phyloP scores from a whole-genome alignment of 2,113 vertebrate species.

The Oreotragus oreotragus region DNA sequence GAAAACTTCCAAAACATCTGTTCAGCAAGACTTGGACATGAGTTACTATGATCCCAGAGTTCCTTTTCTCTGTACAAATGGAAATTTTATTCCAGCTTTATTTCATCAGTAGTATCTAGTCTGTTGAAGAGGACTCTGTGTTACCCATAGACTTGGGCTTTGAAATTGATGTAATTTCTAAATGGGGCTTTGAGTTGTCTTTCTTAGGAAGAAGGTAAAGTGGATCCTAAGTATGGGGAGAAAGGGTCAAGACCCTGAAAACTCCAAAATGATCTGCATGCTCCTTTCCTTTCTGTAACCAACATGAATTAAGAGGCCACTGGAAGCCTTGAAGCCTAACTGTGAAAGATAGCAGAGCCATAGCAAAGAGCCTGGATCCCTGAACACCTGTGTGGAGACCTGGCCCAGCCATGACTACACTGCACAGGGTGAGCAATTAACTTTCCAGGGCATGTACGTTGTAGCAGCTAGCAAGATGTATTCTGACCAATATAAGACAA shows the following conservation, averaged over 20 bases:
- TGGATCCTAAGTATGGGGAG: rapidly evolving
- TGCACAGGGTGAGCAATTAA: not conserved
- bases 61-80: not conserved
- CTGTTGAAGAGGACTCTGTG: not conserved
- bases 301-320: not conserved
- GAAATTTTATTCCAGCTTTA: not conserved
- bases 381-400: not conserved
- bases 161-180: no score
- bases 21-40: not conserved
- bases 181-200: no score
- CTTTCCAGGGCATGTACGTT: not conserved
- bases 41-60: not conserved
- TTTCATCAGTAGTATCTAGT: not conserved
- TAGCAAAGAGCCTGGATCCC: not conserved
- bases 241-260: not conserved
- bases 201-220: not conserved
- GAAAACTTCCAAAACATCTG: not conserved
- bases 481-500: not conserved
- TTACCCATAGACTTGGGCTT: rapidly evolving
- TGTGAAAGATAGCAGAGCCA: not conserved
- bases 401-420: not conserved
- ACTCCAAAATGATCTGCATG: no score
- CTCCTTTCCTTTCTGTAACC: not conserved
- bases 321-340: not conserved
- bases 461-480: not conserved